Conservation (phyloP, 2,113 vertebrate species). For the Trogon surrucura region DNA sequence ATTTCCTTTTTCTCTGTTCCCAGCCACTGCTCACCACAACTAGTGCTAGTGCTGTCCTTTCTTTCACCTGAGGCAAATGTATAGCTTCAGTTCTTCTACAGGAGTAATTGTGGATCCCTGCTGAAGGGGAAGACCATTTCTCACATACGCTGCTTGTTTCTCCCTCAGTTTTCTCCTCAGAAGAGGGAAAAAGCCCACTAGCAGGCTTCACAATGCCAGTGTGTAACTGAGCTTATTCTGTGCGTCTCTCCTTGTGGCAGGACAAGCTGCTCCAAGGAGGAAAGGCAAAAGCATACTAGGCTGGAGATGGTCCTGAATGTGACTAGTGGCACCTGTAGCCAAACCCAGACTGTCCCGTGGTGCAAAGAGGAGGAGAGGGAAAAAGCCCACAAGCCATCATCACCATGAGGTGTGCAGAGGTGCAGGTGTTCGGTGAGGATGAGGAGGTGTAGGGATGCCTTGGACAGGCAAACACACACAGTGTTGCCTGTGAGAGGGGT, state of each 20-base stretch:
- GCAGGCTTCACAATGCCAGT: accelerated
- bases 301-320: background rate
- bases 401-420: background rate
- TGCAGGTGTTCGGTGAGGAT: background rate
- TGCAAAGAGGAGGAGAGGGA: background rate
- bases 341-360: background rate
- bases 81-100: background rate
- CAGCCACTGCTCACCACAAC: accelerated
- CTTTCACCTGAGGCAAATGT: background rate
- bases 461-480: background rate
- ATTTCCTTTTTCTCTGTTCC: background rate
- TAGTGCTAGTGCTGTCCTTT: background rate
- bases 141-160: background rate
- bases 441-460: background rate
- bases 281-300: background rate
- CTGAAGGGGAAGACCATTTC: background rate
- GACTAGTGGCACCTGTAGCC: background rate
- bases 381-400: background rate
- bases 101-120: background rate
- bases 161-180: background rate
- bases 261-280: accelerated
- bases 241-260: accelerated
- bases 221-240: background rate
- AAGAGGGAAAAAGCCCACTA: background rate
- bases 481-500: background rate